A percentile compares a stretch with the other conserved stretches of the same genome.
Evolutionary conservation across 2,113 vertebrate genomes (phyloP).

Genomic region (Notothenia rossii): DNA sequence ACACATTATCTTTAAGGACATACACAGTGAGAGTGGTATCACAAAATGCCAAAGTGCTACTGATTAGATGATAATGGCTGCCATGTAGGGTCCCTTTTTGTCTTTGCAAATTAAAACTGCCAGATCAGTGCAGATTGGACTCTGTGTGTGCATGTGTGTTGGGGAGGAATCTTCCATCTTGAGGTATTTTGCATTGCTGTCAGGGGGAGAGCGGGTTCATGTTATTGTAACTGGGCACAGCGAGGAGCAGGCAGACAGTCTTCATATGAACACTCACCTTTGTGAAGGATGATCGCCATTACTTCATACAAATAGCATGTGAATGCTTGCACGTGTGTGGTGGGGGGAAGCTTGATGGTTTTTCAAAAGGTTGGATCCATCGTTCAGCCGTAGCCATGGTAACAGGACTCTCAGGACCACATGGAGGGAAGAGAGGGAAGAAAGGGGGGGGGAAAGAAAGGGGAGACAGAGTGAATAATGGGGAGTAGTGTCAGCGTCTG

Average conservation of each 20-base stretch:
- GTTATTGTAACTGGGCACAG: conserved; percentile 68
- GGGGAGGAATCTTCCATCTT: conserved; percentile 27
- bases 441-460: background rate
- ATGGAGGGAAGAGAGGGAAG: conserved; percentile 37
- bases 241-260: conserved; percentile 53
- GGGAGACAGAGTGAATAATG: conserved; percentile 46
- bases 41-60: conserved; percentile 18
- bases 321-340: conserved; percentile 18
- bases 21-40: conserved; percentile 18
- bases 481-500: conserved; percentile 27
- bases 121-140: conserved; percentile 14
- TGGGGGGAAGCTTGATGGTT: conserved; percentile 43
- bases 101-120: conserved; percentile 49
- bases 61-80: conserved; percentile 35
- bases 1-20: conserved; percentile 20
- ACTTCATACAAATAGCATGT: conserved; percentile 63
- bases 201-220: conserved; percentile 55
- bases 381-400: conserved; percentile 72
- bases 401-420: conserved; percentile 76
- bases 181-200: conserved; percentile 65
- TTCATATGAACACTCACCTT: conserved; percentile 54
- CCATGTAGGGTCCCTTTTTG: background rate
- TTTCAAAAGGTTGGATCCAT: conserved; percentile 62
- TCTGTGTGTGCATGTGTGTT: conserved; percentile 9
- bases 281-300: conserved; percentile 61